Evolutionary conservation across 2,888 invertebrate genomes (phyloP), one percentile per base, ranked within the genome.

Genomic region (Ectropis crepuscularia): DNA sequence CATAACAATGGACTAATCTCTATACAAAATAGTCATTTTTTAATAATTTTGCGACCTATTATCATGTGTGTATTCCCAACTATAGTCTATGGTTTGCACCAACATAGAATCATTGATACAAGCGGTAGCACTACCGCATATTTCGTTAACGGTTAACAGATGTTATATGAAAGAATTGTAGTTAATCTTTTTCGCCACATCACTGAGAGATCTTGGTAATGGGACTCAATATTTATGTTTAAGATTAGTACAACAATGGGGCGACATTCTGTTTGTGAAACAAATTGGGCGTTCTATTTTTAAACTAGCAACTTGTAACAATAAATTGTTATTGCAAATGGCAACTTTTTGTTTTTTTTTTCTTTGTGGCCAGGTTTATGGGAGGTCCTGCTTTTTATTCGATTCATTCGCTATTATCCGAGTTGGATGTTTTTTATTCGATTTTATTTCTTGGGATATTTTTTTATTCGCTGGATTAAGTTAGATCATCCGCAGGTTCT

Each of bases 201-300:
- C 16, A 28, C 16, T 28, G 16, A 1, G 16, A 28, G 1, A 28
- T 28, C 16, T 28, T 28, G 16, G 1, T 28, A 28, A 28, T 28
- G 16, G 16, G 16, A 46, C 50, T 53, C 50, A 6, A 16, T 77
- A 68, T 81, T 82, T 80, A 74, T 77, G 61, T 78, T 71, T 61
- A 45, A 75, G 82, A 78, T 82, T 79, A 79, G 4, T 57, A 0
- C 12, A 74, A 82, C 81, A 82, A 81, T 65, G 60, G 76, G 37
- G 49, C 60, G 49, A 72, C 65, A 73, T 71, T 63, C 61, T 70
- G 73, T 80, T 76, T 78, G 76, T 72, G 73, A 68, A 70, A 74
- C 73, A 76, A 82, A 80, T 82, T 80, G 78, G 77, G 80, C 80
- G 81, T 76, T 74, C 69, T 74, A 45, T 69, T 61, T 62, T 68